Conservation (phyloP, 1,140 invertebrate species). For the Triops longicaudatus region DNA sequence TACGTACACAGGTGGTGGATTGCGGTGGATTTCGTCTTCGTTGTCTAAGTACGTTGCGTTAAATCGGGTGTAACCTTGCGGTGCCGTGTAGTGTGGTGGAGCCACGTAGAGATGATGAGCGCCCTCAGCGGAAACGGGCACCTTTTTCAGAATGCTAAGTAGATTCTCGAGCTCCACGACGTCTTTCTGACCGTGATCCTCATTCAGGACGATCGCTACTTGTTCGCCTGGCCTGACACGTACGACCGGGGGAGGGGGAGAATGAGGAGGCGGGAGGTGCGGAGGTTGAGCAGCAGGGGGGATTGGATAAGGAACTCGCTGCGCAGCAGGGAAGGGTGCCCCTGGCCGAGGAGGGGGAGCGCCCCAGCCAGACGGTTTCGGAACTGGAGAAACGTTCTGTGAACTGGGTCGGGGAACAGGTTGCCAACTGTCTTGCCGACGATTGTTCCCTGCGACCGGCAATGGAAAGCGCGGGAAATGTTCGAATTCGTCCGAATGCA, state of each 20-base stretch:
- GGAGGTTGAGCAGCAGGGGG: too few species aligned
- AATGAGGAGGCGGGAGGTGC: neutral
- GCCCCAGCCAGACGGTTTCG: neutral
- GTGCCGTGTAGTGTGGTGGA: constrained; percentile 16
- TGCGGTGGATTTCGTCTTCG: neutral
- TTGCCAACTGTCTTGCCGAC: constrained; percentile 1
- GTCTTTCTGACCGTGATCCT: constrained; percentile 1
- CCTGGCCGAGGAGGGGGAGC: neutral
- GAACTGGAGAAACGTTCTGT: neutral
- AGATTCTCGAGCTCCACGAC: constrained; percentile 5
- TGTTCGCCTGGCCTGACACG: constrained; percentile 19
- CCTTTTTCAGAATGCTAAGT: neutral
- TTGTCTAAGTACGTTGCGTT: constrained; percentile 24
- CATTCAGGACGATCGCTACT: neutral
- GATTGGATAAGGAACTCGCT: too few species aligned
- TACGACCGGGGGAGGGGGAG: neutral
- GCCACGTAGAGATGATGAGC: constrained; percentile 23
- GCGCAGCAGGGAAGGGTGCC: too few species aligned
- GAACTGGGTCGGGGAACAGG: neutral
- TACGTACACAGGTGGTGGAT: constrained; percentile 24
- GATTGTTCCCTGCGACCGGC: neutral
- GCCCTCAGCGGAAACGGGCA: constrained; percentile 4
- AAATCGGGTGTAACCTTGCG: constrained; percentile 17
- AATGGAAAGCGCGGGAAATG: neutral
- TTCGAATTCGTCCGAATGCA: neutral